These are phyloP conservation scores for Macrostomum cliftonense DNA, from an alignment of 2,888 invertebrate genomes.

Conservation along the genomic window DNA sequence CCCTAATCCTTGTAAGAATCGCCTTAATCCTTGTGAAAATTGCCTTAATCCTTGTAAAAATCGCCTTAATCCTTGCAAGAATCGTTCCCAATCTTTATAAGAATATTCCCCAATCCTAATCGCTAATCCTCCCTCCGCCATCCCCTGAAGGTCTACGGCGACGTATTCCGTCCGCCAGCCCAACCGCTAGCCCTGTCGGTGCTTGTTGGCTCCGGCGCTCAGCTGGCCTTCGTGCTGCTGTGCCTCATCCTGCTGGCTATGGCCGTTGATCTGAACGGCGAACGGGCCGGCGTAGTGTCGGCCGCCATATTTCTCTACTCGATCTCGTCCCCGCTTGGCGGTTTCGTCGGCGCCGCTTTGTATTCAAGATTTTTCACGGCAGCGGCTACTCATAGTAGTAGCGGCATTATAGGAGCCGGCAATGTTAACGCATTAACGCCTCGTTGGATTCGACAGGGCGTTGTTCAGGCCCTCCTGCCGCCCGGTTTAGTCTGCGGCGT, in stretches of 20 bases:
- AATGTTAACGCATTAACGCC: constrained; percentile 32
- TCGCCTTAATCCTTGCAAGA: no score
- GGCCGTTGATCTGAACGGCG: constrained; percentile 89
- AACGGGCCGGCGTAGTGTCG: constrained; percentile 81
- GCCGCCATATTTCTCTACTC: constrained; percentile 97
- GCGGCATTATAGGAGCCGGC: neutral
- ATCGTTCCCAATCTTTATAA: no score
- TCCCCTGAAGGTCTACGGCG: constrained; percentile 90
- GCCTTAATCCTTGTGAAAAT: no score
- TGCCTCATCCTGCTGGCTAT: constrained; percentile 89
- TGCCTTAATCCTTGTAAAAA: no score
- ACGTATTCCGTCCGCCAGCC: constrained; percentile 86
- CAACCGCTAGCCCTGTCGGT: constrained; percentile 78
- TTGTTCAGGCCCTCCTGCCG: constrained; percentile 80
- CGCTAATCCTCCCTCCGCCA: no score
- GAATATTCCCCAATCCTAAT: no score
- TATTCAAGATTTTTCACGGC: constrained; percentile 75
- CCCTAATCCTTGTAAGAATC: no score
- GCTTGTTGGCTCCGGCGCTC: constrained; percentile 86
- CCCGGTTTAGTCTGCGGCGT: constrained; percentile 83
- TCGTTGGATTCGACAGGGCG: constrained; percentile 88
- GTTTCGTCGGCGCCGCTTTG: constrained; percentile 87
- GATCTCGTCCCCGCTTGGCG: constrained; percentile 90
- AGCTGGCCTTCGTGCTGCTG: constrained; percentile 69
- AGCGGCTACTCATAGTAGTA: neutral